phyloP scores from a whole-genome alignment of 1,140 invertebrate genomes.

The Cryptotermes secundus region DNA sequence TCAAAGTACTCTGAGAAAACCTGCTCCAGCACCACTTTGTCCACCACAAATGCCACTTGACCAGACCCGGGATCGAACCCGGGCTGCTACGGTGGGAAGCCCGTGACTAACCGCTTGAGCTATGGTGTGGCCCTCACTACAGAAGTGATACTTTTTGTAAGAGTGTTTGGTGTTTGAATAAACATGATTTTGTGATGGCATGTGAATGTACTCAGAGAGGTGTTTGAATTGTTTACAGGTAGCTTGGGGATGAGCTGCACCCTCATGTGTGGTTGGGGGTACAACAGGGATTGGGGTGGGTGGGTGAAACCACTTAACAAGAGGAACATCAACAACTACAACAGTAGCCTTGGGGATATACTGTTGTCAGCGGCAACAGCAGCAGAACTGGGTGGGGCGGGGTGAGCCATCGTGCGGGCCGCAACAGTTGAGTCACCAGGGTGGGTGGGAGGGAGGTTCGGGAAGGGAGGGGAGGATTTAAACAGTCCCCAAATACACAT shows the following conservation, averaged over 20 bases:
- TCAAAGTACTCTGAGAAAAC: no score
- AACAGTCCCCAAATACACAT: conserved; percentile 8
- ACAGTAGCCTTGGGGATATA: conserved; percentile 27
- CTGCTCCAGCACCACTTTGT: no score
- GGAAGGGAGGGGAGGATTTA: conserved; percentile 32
- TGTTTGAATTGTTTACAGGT: conserved; percentile 29
- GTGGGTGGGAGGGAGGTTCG: conserved; percentile 33
- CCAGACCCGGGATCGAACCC: no score
- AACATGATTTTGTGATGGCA: no score
- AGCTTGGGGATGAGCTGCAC: conserved; percentile 26
- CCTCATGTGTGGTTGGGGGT: conserved; percentile 29
- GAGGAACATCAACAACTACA: background rate
- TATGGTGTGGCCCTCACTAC: no score
- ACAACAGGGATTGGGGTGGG: conserved; percentile 53
- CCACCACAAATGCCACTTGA: no score
- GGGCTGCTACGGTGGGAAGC: no score
- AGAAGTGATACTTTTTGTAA: no score
- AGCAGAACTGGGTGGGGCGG: conserved; percentile 27
- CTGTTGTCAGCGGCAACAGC: conserved; percentile 16
- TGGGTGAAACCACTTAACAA: conserved; percentile 54
- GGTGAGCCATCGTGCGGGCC: conserved; percentile 25
- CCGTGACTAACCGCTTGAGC: no score
- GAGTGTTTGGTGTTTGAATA: no score
- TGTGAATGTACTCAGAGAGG: background rate
- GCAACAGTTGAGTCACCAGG: conserved; percentile 23